Conservation (phyloP, 92 coral and sea anemone genomes). For the Palythoa grandis region DNA sequence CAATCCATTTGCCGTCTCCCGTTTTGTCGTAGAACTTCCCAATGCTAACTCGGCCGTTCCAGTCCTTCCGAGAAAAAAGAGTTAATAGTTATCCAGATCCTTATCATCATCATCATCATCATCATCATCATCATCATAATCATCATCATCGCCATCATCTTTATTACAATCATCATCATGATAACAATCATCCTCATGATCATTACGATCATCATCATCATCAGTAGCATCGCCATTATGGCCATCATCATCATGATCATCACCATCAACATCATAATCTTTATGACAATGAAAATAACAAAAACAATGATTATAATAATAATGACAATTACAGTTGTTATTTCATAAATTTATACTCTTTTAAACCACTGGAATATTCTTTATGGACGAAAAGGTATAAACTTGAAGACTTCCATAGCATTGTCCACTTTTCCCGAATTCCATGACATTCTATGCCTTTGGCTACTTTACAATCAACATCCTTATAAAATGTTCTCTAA, state of each 20-base stretch:
- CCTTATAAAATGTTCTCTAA: no score
- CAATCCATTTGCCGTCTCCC: conserved; percentile 78
- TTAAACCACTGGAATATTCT: no score
- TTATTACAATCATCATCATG: neutral
- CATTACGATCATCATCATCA: neutral
- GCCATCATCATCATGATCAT: neutral
- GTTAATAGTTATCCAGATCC: neutral
- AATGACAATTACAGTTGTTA: neutral
- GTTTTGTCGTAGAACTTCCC: conserved; percentile 80
- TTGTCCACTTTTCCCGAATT: no score
- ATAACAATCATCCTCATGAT: neutral
- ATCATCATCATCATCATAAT: neutral
- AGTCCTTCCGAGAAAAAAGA: conserved; percentile 62
- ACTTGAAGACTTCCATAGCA: no score
- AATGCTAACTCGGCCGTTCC: conserved; percentile 92
- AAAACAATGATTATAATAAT: neutral
- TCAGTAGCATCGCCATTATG: neutral
- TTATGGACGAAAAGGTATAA: no score
- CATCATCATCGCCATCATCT: neutral
- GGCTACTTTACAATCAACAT: no score
- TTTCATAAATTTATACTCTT: no score
- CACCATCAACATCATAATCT: neutral
- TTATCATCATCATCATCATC: neutral
- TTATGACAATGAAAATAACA: neutral
- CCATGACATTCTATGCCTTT: no score